Evolutionary conservation across 2,797 vertebrate genomes (phyloP).

Genomic region (Ceyx erithaca): DNA sequence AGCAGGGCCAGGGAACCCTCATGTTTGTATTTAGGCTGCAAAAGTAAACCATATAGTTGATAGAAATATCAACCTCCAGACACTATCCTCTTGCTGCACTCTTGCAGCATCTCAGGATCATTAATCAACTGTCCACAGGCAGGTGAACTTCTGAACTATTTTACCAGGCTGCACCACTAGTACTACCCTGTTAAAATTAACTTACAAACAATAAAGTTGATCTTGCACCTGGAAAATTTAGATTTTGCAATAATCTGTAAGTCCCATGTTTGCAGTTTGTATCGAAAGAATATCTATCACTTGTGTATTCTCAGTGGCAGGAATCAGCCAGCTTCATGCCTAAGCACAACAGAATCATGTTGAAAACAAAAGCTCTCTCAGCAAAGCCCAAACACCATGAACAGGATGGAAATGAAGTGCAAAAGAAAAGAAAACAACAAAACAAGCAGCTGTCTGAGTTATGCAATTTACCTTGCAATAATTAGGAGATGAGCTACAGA

Average conservation of each 20-base stretch:
- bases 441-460: neutral
- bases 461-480: neutral
- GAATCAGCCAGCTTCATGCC: neutral
- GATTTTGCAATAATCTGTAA: neutral
- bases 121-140: neutral
- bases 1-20: neutral
- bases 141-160: neutral
- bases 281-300: neutral
- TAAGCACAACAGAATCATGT: neutral
- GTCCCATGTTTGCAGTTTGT: neutral
- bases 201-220: neutral
- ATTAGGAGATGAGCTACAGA: neutral
- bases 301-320: neutral
- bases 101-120: neutral
- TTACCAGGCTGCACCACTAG: neutral
- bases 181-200: neutral
- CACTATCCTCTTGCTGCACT: neutral
- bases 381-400: neutral
- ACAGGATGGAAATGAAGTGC: neutral
- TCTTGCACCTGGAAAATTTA: neutral
- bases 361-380: neutral
- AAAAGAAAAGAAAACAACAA: neutral
- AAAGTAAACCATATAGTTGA: neutral
- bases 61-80: fast-evolving
- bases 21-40: neutral